Conservation (phyloP, 2,113 vertebrate species). For the Equus przewalskii region DNA sequence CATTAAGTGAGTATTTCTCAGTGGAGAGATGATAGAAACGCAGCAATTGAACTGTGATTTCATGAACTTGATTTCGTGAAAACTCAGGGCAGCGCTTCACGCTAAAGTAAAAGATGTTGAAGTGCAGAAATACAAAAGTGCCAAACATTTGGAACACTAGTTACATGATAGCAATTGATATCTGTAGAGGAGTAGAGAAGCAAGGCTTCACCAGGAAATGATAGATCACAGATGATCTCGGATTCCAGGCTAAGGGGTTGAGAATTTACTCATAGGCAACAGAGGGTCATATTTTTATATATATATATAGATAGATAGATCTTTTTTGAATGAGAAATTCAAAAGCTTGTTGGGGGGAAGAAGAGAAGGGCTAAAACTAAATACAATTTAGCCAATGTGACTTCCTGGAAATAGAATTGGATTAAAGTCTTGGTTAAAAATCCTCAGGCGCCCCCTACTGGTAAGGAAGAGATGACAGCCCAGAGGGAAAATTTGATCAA, state of each 20-base stretch:
- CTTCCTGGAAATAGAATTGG: not conserved
- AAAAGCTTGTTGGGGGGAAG: not conserved
- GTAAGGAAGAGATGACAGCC: not conserved
- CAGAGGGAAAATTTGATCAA: not conserved
- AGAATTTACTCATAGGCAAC: not conserved
- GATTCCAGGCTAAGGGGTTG: not conserved
- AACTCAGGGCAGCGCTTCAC: not conserved
- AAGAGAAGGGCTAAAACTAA: not conserved
- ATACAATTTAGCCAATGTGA: not conserved
- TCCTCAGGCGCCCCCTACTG: slow-evolving; percentile 56
- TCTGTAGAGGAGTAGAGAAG: not conserved
- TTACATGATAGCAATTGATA: not conserved
- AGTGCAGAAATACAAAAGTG: not conserved
- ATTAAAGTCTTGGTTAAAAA: not conserved
- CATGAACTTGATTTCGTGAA: not conserved
- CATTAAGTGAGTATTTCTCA: not conserved
- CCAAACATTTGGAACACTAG: not conserved
- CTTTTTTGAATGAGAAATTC: not conserved
- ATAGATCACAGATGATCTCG: not conserved
- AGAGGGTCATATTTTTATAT: not conserved
- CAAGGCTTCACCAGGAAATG: not conserved
- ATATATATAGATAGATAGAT: not conserved
- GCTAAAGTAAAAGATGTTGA: not conserved
- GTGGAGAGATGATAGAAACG: not conserved
- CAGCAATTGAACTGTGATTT: not conserved